phyloP scores from a whole-genome alignment of 2,888 invertebrate species.

The Aquatica leii region DNA sequence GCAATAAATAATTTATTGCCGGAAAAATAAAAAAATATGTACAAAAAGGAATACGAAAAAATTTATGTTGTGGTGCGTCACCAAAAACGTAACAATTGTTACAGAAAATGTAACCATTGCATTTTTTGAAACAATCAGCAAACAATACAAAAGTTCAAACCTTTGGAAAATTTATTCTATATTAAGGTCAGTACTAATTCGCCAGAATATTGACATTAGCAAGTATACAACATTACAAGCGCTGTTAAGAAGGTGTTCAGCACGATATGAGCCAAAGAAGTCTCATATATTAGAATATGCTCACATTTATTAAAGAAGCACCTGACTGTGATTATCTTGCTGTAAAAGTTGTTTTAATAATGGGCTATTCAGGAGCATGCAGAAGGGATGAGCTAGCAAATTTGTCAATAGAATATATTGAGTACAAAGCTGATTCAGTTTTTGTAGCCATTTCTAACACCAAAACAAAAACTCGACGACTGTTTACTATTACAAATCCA shows the following conservation, averaged over 20 bases:
- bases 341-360: constrained; percentile 5
- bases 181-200: constrained; percentile 4
- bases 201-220: constrained; percentile 4
- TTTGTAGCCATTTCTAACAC: not conserved
- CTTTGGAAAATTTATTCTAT: constrained; percentile 13
- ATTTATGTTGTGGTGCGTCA: constrained; percentile 2
- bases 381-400: constrained; percentile 10
- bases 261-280: constrained; percentile 4
- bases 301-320: constrained; percentile 12
- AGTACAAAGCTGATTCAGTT: not conserved
- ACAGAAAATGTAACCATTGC: constrained; percentile 8
- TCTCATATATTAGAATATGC: not conserved
- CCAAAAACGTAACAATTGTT: not conserved
- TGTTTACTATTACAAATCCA: no score
- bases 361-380: constrained; percentile 7
- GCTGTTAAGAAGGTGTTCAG: not conserved
- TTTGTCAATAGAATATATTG: not conserved
- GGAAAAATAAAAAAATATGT: not conserved
- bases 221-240: constrained; percentile 6
- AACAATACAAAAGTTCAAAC: constrained; percentile 2
- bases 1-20: no score
- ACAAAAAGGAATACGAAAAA: constrained; percentile 9
- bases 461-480: no score
- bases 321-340: not conserved
- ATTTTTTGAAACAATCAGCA: constrained; percentile 1